Conservation (phyloP, 2,888 invertebrate species). For the Tuberolachnus salignus region DNA sequence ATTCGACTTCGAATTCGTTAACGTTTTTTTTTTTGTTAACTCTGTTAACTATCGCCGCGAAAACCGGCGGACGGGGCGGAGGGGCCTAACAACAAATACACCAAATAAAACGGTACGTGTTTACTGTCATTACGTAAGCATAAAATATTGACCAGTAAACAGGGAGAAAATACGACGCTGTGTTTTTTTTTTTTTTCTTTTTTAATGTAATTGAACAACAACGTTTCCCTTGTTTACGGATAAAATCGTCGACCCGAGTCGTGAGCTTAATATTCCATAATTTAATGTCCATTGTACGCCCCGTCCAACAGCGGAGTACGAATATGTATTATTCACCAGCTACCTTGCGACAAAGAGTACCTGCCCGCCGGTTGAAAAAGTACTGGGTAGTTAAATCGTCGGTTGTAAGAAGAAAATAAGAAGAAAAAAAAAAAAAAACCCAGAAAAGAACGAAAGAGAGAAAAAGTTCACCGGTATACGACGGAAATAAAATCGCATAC, state of each 20-base stretch:
- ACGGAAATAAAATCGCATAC: conserved; percentile 15
- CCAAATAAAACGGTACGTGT: too few relatives aligned
- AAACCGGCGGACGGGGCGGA: too few relatives aligned
- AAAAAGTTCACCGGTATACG: background rate
- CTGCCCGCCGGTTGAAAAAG: background rate
- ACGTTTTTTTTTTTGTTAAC: too few relatives aligned
- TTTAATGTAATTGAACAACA: background rate
- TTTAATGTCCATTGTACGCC: conserved; percentile 21
- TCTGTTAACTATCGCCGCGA: too few relatives aligned
- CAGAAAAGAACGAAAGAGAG: too few relatives aligned
- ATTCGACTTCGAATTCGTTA: too few relatives aligned
- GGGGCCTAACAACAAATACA: too few relatives aligned
- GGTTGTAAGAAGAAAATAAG: conserved; percentile 26
- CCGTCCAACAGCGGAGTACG: conserved; percentile 9
- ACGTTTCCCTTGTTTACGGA: background rate
- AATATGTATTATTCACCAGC: conserved; percentile 43
- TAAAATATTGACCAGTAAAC: too few relatives aligned
- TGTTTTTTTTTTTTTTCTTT: too few relatives aligned
- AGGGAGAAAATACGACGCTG: too few relatives aligned
- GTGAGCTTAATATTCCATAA: conserved; percentile 26
- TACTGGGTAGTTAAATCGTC: conserved; percentile 16
- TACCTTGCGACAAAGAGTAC: conserved; percentile 11
- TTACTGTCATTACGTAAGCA: too few relatives aligned
- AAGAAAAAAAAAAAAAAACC: too few relatives aligned
- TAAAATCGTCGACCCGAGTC: background rate